Evolutionary conservation across 2,797 vertebrate genomes (phyloP).

Genomic region (Hypotaenidia okinawae): DNA sequence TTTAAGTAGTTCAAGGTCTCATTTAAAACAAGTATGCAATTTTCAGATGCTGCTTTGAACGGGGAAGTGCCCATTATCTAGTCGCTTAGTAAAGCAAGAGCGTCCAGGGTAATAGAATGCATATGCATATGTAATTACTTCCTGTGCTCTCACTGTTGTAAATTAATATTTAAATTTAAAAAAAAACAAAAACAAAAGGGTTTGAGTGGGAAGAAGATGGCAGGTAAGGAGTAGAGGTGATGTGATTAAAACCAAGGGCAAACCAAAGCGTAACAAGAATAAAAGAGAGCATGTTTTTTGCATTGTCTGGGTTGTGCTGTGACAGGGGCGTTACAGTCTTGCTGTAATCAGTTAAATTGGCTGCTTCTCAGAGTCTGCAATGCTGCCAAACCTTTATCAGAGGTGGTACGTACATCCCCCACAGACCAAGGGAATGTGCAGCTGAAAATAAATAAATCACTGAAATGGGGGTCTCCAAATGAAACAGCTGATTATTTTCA

Average conservation of each 20-base stretch:
- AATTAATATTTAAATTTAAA: background rate
- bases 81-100: background rate
- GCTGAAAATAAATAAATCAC: background rate
- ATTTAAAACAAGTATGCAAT: background rate
- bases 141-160: background rate
- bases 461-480: background rate
- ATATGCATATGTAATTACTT: background rate
- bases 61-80: background rate
- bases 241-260: background rate
- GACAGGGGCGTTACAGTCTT: background rate
- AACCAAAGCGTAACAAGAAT: background rate
- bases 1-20: background rate
- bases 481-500: background rate
- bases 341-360: background rate
- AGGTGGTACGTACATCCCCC: background rate
- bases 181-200: background rate
- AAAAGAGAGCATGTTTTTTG: background rate
- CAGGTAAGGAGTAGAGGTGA: background rate
- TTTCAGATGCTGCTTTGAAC: background rate
- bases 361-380: background rate
- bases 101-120: background rate
- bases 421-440: background rate
- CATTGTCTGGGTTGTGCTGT: background rate
- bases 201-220: background rate
- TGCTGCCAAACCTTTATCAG: background rate